phyloP scores from a whole-genome alignment of 2,888 invertebrate genomes.

The Epinotia nisella region DNA sequence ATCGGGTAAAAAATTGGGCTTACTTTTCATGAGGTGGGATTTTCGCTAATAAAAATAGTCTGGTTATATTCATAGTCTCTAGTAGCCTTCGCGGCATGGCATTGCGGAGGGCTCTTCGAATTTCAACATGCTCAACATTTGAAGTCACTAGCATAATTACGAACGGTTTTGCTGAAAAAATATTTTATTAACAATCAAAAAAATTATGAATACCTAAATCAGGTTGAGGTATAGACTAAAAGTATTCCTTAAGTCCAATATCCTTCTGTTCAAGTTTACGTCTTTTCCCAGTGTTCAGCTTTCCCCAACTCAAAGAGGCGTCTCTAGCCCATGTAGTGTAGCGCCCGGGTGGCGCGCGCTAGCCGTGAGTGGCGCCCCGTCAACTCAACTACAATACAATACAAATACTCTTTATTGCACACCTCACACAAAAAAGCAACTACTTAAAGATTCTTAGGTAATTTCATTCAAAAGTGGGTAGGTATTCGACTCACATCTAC shows the following conservation, averaged over 20 bases:
- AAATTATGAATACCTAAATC: too few species aligned
- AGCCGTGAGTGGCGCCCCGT: too few species aligned
- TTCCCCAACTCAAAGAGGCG: too few species aligned
- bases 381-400: too few species aligned
- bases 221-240: background rate
- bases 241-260: background rate
- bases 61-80: conserved; percentile 82
- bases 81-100: conserved; percentile 86
- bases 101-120: conserved; percentile 88
- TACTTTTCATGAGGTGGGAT: conserved; percentile 81
- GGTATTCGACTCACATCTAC: conserved; percentile 56
- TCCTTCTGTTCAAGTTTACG: background rate
- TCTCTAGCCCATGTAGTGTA: too few species aligned
- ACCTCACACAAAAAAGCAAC: too few species aligned
- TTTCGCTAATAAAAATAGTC: conserved; percentile 89
- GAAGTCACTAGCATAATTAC: conserved; percentile 88
- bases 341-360: too few species aligned
- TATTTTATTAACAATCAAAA: too few species aligned
- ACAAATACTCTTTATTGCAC: too few species aligned
- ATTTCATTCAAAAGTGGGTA: background rate
- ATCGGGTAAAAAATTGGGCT: conserved; percentile 45
- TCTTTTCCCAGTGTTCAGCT: background rate
- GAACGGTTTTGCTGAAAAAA: conserved; percentile 60
- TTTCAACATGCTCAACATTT: conserved; percentile 88
- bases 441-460: background rate